Evolutionary conservation across 2,888 invertebrate species (phyloP), one percentile per base, ranked within the genome.

Genomic region (Mythimna vitellina): DNA sequence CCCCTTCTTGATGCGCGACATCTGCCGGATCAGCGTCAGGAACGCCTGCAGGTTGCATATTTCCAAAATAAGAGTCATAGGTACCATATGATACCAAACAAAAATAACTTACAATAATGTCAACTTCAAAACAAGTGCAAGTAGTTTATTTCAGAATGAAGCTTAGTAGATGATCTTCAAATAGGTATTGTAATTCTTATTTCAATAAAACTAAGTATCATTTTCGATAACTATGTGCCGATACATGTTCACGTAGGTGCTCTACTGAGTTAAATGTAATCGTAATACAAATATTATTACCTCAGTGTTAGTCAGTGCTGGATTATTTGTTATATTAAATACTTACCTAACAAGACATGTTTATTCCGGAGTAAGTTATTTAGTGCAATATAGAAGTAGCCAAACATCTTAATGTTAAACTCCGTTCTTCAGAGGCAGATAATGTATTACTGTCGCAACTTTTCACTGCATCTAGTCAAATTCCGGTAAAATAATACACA

Each of bases 21-120:
- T 92, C 78, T 92, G 89, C 49, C 94, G 92, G 86, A 93, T 93
- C 83, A 96, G 90, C 69, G 89, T 88, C 90, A 95, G 89, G 92
- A 96, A 95, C 64, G 93, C 94, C 96, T 96, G 94, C 29, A 83
- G 66, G 57, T 35, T 58, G 25, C 9, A 69, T 65, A 67, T 54
- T 17, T 20, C 51, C 3, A 17, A 53, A 57, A 63, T 42, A 32
- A 35, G 17, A 69, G 14, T 20, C 22, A 0, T 32, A 29, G 25
- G 1, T 22, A 35, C 3, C 32, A 35, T 22, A 38, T 35, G 7
- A 73, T 20, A 68, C 22, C 14, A 56, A 67, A 29, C n/a, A 42
- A 29, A 60, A 14, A n/a, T 2, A 3, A 46, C 12, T 51, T 8
- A n/a, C 20, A 29, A 22, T 49, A 77, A 68, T n/a, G 3, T 25